Percentiles rank a stretch among this genome's conserved stretches.
These are phyloP conservation scores for Tapirus indicus DNA, from an alignment of 2,797 vertebrate genomes.

Conservation along the genomic window DNA sequence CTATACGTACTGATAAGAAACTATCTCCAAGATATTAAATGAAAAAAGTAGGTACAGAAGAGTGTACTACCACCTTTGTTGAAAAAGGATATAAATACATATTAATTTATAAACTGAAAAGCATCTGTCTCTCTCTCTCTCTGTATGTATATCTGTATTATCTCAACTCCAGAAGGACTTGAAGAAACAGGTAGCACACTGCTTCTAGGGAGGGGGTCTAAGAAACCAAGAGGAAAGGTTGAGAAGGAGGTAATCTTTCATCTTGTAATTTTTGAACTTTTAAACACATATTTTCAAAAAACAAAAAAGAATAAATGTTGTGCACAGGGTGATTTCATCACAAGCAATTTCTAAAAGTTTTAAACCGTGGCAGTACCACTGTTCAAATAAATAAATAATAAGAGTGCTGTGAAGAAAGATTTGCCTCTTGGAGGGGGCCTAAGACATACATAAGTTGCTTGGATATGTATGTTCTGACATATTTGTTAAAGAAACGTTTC, in stretches of 20 bases:
- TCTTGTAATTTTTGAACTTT: constrained; percentile 26
- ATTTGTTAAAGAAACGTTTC: not conserved
- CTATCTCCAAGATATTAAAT: not conserved
- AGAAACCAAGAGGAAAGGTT: constrained; percentile 4
- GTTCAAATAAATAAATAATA: not conserved
- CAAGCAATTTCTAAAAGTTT: constrained; percentile 24
- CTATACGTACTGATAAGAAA: not conserved
- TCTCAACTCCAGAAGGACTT: constrained; percentile 29
- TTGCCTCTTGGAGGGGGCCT: not conserved
- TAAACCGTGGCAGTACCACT: not conserved
- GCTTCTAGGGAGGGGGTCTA: constrained; percentile 2
- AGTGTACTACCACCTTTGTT: not conserved
- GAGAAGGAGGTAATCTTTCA: constrained; percentile 44
- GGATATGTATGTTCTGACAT: not conserved
- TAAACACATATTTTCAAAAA: constrained; percentile 22
- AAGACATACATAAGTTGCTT: not conserved
- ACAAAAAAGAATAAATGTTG: not conserved
- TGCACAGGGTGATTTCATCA: not conserved
- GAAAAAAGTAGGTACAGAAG: constrained; percentile 8
- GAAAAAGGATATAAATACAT: not conserved
- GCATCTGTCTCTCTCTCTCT: not conserved
- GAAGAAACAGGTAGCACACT: not conserved
- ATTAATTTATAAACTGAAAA: not conserved
- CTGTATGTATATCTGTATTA: not conserved
- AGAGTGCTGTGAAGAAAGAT: not conserved